Percentiles rank a stretch among this genome's conserved stretches.
Evolutionary conservation across 1,140 invertebrate genomes (phyloP).

Genomic region (Tetraneura akinire): DNA sequence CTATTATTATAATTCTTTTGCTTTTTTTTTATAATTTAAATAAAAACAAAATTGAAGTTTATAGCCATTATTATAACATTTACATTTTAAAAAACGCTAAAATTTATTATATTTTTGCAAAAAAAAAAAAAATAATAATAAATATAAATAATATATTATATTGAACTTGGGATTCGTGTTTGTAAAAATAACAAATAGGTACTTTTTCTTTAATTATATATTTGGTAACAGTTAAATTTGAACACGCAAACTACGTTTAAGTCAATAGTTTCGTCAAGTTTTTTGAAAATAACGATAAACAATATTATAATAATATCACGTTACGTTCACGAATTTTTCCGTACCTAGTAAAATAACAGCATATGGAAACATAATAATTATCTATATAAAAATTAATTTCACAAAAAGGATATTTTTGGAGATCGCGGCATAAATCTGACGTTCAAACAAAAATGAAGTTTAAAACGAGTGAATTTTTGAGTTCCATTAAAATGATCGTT

Average conservation of each 20-base stretch:
- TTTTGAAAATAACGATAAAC: not conserved
- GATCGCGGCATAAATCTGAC: not conserved
- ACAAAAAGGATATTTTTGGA: slow-evolving; percentile 1
- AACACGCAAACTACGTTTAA: not conserved
- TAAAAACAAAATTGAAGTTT: too few species aligned
- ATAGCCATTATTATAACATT: too few species aligned
- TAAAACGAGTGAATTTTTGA: not conserved
- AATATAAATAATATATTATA: too few species aligned
- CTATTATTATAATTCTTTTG: too few species aligned
- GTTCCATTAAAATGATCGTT: slow-evolving; percentile 43
- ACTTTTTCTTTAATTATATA: not conserved
- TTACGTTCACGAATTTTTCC: not conserved
- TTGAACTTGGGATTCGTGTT: not conserved
- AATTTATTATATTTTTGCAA: too few species aligned
- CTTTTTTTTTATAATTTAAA: too few species aligned
- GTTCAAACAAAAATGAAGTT: not conserved
- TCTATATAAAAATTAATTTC: slow-evolving; percentile 1
- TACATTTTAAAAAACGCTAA: too few species aligned
- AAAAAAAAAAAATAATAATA: too few species aligned
- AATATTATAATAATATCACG: too few species aligned
- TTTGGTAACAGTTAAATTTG: not conserved
- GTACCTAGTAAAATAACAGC: too few species aligned
- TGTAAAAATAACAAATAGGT: not conserved
- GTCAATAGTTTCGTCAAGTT: slow-evolving; percentile 10
- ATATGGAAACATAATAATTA: too few species aligned